These are phyloP conservation scores for Egretta garzetta DNA, from an alignment of 2,113 vertebrate species.

Conservation along the genomic window DNA sequence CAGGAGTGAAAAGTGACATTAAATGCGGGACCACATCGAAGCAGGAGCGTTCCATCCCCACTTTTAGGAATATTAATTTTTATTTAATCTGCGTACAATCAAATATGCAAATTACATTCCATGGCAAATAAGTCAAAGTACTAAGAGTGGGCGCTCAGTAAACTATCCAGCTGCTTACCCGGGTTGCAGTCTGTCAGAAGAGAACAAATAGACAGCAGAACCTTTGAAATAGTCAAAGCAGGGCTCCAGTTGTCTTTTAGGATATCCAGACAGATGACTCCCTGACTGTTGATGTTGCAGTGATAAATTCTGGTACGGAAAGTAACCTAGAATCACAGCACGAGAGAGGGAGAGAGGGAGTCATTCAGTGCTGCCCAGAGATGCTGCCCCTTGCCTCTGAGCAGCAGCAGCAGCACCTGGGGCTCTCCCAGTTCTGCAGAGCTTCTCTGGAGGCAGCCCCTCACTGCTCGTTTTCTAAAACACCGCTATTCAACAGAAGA, in stretches of 20 bases:
- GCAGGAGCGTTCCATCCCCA: neutral
- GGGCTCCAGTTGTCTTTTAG: slow-evolving; percentile 95
- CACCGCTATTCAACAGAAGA: neutral
- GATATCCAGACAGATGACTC: slow-evolving; percentile 94
- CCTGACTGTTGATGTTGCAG: slow-evolving; percentile 96
- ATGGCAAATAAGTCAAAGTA: neutral
- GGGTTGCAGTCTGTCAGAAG: slow-evolving; percentile 94
- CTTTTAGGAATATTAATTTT: neutral
- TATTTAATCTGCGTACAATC: neutral
- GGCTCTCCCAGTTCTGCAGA: neutral
- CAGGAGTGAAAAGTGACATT: neutral
- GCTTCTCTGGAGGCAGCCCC: neutral
- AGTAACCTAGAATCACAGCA: slow-evolving; percentile 79
- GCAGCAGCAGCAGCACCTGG: neutral
- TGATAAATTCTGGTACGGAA: slow-evolving; percentile 93
- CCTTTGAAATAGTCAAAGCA: slow-evolving; percentile 93
- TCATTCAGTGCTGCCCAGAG: neutral
- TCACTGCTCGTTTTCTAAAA: neutral
- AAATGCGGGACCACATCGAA: neutral
- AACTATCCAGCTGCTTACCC: slow-evolving; percentile 75
- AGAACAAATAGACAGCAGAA: slow-evolving; percentile 93
- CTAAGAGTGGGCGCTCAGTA: neutral
- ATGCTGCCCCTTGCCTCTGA: neutral
- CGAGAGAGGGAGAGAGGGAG: neutral
- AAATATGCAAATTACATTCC: neutral